Evolutionary conservation across 2,888 invertebrate species (phyloP).

Genomic region (Caenorhabditis imperialis): DNA sequence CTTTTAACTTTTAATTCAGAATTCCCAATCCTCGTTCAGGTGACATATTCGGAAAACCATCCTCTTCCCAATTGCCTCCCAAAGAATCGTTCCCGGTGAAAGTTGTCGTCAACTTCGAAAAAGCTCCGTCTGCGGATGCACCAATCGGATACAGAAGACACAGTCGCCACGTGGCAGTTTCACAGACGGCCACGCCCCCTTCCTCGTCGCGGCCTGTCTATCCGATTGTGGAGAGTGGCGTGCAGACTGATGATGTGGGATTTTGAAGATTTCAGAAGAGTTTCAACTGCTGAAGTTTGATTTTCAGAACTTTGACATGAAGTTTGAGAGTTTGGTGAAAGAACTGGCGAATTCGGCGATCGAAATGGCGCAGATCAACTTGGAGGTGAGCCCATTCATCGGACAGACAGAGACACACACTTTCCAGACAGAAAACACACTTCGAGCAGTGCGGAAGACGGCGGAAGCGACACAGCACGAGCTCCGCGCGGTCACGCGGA

Average conservation of each 20-base stretch:
- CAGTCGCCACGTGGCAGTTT: constrained; percentile 22
- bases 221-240: constrained; percentile 55
- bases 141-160: neutral
- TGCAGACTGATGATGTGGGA: constrained; percentile 60
- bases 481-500: constrained; percentile 48
- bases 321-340: constrained; percentile 51
- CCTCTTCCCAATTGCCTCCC: neutral
- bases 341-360: constrained; percentile 56
- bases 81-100: constrained; percentile 25
- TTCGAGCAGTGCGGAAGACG: constrained; percentile 26
- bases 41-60: constrained; percentile 1
- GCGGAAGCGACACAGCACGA: constrained; percentile 46
- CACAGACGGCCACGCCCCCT: constrained; percentile 55
- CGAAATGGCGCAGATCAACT: constrained; percentile 43
- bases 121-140: neutral
- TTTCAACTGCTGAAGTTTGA: neutral
- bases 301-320: constrained; percentile 55
- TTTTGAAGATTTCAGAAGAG: neutral
- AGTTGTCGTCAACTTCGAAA: constrained; percentile 49
- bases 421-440: constrained; percentile 33
- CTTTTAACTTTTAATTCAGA: neutral
- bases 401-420: too few species aligned
- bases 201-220: constrained; percentile 47
- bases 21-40: too few species aligned
- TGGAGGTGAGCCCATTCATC: constrained; percentile 21